A percentile compares a stretch with the other conserved stretches of the same genome.
phyloP scores from a whole-genome alignment of 1,140 invertebrate genomes.

The Goniozus legneri region DNA sequence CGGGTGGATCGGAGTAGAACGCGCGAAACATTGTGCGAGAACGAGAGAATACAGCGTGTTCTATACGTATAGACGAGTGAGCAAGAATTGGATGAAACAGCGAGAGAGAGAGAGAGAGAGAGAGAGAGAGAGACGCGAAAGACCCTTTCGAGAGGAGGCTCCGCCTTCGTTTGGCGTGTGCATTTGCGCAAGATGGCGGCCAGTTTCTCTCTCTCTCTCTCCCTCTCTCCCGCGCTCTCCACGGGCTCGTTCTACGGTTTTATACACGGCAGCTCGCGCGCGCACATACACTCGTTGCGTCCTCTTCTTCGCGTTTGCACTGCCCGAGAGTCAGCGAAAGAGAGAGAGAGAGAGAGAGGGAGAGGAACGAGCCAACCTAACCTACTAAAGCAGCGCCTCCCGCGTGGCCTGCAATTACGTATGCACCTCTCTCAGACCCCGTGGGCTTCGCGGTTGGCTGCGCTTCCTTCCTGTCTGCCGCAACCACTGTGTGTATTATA shows the following conservation, averaged over 20 bases:
- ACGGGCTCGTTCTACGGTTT: no score
- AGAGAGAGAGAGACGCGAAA: slow-evolving; percentile 25
- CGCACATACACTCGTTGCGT: background rate
- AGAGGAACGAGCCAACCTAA: slow-evolving; percentile 7
- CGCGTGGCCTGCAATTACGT: slow-evolving; percentile 44
- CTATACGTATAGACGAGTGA: background rate
- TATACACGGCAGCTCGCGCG: background rate
- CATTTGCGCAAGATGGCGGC: slow-evolving; percentile 55
- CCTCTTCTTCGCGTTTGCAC: slow-evolving; percentile 7
- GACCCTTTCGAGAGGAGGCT: slow-evolving; percentile 40
- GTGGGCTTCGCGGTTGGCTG: slow-evolving; percentile 51
- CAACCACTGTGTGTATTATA: slow-evolving; percentile 31
- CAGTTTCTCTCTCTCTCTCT: slow-evolving; percentile 4
- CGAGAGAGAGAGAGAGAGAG: slow-evolving; percentile 27
- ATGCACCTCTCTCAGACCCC: slow-evolving; percentile 45
- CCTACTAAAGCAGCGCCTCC: slow-evolving; percentile 26
- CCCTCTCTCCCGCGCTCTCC: slow-evolving; percentile 14
- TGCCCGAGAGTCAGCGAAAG: background rate
- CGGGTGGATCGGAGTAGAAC: no score
- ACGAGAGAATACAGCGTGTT: no score
- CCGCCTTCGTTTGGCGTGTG: slow-evolving; percentile 49
- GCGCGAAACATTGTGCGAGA: no score
- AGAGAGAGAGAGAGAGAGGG: slow-evolving; percentile 5
- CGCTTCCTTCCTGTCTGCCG: slow-evolving; percentile 53
- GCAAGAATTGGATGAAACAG: background rate